These are phyloP conservation scores for Drosophila grimshawi DNA, from an alignment of 1,140 invertebrate species.

Conservation along the genomic window DNA sequence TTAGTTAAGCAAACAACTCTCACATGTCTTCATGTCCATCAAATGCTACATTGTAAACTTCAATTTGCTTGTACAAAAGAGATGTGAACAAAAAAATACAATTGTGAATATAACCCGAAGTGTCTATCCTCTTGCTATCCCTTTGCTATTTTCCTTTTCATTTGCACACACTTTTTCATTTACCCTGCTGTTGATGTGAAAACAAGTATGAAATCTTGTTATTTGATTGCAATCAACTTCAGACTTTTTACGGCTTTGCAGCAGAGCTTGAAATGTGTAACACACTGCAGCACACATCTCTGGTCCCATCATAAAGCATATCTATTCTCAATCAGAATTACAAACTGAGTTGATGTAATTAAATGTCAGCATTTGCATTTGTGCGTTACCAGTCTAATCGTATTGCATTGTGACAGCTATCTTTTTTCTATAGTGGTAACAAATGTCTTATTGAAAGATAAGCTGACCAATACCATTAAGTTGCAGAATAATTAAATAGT, in stretches of 20 bases:
- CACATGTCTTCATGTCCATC: conserved; percentile 18
- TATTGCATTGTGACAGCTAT: too few relatives aligned
- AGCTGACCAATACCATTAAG: too few relatives aligned
- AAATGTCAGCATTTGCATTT: too few relatives aligned
- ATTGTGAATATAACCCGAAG: conserved; percentile 8
- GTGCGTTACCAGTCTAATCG: too few relatives aligned
- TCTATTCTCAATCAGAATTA: too few relatives aligned
- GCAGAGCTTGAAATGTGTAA: not conserved
- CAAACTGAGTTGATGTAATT: too few relatives aligned
- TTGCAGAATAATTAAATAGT: too few relatives aligned
- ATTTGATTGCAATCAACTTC: conserved; percentile 51
- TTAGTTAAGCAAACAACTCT: not conserved
- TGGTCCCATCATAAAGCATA: not conserved
- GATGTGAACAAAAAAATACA: conserved; percentile 14
- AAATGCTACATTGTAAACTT: conserved; percentile 22
- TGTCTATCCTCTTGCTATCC: conserved; percentile 24
- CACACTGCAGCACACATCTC: not conserved
- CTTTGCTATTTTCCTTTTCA: conserved; percentile 38
- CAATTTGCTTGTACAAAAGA: conserved; percentile 40
- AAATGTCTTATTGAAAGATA: too few relatives aligned
- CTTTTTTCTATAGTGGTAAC: too few relatives aligned
- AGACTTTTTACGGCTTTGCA: not conserved
- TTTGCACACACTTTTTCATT: conserved; percentile 56
- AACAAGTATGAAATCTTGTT: conserved; percentile 75
- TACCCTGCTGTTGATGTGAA: conserved; percentile 65